Base-by-base conservation (phyloP, 2,797 vertebrate species). In the Falco naumanni region DNA sequence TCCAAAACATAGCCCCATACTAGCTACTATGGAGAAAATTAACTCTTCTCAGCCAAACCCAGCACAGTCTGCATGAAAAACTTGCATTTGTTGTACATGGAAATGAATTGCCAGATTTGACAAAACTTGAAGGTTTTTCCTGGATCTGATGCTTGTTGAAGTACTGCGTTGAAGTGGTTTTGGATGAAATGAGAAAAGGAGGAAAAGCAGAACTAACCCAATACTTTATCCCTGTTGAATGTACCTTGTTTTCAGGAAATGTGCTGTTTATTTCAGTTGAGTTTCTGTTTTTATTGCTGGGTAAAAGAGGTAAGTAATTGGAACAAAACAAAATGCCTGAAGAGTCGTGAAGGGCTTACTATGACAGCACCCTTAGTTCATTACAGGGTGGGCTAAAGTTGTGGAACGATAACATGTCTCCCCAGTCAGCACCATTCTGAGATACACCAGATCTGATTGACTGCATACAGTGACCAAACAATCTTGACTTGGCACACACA, bases 301-400 rank as follows among this genome's bases (percentile, higher is more conserved):
- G 29, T 90, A 68, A 65, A 89, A 78, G 25, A 75, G 25, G 22
- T 14, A 59, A 54, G 14, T 61, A 54, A 31, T 6, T 75, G 48
- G 28, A 82, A 90, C 57, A 21, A 90, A 68, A 21, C 16, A 60
- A 92, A 64, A 85, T 47, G 16, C 13, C 16, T 54, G 1, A 63
- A 33, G 37, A 68, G 22, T 61, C 5, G 0, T 56, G 28, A 86
- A 84, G 37, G 13, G 17, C 28, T 64, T 59, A 29, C 11, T 48
- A 2, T 0, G 2, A 17, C 28, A 68, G 11, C 21, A 64, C 10
- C 11, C 41, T 64, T 45, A 48, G 3, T 26, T 68, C 13, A 9
- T 28, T 79, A 19, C 24, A 48, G 29, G 37, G 17, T 41, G 39
- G 24, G 16, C 24, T 88, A 26, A 81, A 60, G 9, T 16, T 81